These are phyloP conservation scores for Rhinatrema bivittatum DNA, from an alignment of 2,797 vertebrate genomes.

Conservation along the genomic window DNA sequence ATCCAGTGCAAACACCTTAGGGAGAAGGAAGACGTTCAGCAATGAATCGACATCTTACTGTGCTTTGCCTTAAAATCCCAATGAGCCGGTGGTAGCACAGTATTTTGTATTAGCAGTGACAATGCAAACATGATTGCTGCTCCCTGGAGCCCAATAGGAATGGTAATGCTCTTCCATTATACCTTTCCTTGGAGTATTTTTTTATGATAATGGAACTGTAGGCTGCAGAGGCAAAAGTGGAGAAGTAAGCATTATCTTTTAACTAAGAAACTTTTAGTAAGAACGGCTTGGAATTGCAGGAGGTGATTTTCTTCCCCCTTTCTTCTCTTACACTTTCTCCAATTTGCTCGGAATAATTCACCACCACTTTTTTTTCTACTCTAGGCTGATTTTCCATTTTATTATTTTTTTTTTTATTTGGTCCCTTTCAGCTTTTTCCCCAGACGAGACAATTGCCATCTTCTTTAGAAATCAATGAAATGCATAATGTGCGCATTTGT, in stretches of 20 bases:
- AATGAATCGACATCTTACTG: constrained; percentile 26
- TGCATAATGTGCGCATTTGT: no score
- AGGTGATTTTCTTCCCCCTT: constrained; percentile 10
- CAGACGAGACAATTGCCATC: no score
- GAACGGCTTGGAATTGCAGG: no score
- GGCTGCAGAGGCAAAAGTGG: constrained; percentile 22
- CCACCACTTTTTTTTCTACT: no score
- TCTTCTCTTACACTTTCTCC: constrained; percentile 9
- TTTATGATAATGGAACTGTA: constrained; percentile 6
- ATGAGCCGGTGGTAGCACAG: constrained; percentile 8
- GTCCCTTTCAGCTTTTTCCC: no score
- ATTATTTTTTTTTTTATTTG: no score
- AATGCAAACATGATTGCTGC: constrained; percentile 32
- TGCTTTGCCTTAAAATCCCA: constrained; percentile 15
- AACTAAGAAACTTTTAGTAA: constrained; percentile 26
- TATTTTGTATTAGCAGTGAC: constrained; percentile 33
- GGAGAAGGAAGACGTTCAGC: constrained; percentile 1
- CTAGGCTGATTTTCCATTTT: no score
- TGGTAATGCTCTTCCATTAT: constrained; percentile 36
- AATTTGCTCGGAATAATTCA: no score
- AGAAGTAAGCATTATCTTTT: constrained; percentile 22
- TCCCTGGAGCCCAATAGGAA: constrained; percentile 29
- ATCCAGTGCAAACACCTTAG: no score
- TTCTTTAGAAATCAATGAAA: no score
- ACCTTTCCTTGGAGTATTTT: constrained; percentile 33